phyloP scores from a whole-genome alignment of 2,888 invertebrate species.

The Linnaemya vulpina region DNA sequence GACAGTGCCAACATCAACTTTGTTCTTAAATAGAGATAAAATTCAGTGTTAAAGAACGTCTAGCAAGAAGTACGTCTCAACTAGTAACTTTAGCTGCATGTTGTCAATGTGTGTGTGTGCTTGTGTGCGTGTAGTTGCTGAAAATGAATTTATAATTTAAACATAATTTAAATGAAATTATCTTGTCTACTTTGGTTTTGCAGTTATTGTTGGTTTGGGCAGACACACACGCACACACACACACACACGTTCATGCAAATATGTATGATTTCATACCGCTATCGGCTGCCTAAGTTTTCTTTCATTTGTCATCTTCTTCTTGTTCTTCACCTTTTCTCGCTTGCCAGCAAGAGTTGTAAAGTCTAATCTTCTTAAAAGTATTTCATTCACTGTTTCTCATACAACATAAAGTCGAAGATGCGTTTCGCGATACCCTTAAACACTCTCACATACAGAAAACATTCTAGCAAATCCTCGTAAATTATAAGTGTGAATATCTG shows the following conservation, averaged over 20 bases:
- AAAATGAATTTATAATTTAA: constrained; percentile 72
- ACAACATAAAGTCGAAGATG: constrained; percentile 68
- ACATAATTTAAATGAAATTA: constrained; percentile 72
- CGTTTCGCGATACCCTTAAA: constrained; percentile 67
- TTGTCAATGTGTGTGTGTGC: not conserved
- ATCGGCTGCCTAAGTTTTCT: constrained; percentile 38
- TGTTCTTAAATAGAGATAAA: constrained; percentile 66
- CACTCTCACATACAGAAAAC: constrained; percentile 68
- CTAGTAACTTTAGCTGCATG: constrained; percentile 24
- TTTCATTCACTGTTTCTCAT: constrained; percentile 72
- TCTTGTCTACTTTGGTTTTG: constrained; percentile 66
- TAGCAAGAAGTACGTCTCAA: constrained; percentile 22
- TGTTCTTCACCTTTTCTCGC: not conserved
- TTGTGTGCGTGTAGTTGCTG: constrained; percentile 30
- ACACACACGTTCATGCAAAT: constrained; percentile 24
- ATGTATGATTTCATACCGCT: constrained; percentile 60
- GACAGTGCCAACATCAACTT: constrained; percentile 55
- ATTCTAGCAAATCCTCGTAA: constrained; percentile 69
- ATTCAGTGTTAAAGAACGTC: constrained; percentile 23
- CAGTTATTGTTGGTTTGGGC: constrained; percentile 41
- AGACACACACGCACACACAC: constrained; percentile 1
- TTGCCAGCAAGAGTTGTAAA: constrained; percentile 56
- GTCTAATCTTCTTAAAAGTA: constrained; percentile 72
- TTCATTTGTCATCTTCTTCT: not conserved
- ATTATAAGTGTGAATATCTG: constrained; percentile 70